Percentiles rank a stretch among this genome's conserved stretches.
Conservation (phyloP, 2,113 vertebrate genomes). For the Jaculus jaculus region DNA sequence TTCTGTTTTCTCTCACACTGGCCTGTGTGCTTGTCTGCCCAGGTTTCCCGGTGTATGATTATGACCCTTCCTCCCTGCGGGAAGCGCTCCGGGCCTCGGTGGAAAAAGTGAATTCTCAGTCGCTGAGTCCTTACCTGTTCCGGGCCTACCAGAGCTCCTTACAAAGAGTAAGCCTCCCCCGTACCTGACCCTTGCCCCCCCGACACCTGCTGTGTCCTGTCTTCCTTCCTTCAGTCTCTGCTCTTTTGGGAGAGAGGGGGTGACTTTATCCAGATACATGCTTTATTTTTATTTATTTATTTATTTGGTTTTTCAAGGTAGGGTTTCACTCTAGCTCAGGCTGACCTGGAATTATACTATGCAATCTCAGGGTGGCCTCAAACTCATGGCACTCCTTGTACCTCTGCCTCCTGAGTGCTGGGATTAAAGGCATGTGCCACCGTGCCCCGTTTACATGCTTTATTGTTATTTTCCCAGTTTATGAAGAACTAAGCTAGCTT, state of each 20-base stretch:
- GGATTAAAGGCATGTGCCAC: too few species aligned
- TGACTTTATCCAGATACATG: not conserved
- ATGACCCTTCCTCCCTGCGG: conserved; percentile 58
- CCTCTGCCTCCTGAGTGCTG: too few species aligned
- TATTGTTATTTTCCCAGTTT: not conserved
- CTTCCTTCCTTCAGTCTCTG: rapidly evolving
- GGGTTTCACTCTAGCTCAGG: too few species aligned
- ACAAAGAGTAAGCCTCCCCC: conserved; percentile 72
- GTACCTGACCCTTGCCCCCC: too few species aligned
- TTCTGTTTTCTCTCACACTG: not conserved
- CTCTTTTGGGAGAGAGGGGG: too few species aligned
- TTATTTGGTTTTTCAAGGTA: too few species aligned
- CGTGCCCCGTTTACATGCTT: too few species aligned
- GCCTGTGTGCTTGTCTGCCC: not conserved
- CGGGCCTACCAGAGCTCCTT: conserved; percentile 71
- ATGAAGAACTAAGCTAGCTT: not conserved
- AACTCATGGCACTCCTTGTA: too few species aligned
- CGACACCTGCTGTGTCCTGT: rapidly evolving
- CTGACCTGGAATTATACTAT: too few species aligned
- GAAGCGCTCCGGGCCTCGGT: conserved; percentile 80
- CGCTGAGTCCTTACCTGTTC: conserved; percentile 72
- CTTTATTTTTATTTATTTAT: not conserved
- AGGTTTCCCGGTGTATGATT: conserved; percentile 82
- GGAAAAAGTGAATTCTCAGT: conserved; percentile 78
- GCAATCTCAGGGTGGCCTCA: too few species aligned